Evolutionary conservation across 2,113 vertebrate species (phyloP).

Genomic region (Neolamprologus falcicula): DNA sequence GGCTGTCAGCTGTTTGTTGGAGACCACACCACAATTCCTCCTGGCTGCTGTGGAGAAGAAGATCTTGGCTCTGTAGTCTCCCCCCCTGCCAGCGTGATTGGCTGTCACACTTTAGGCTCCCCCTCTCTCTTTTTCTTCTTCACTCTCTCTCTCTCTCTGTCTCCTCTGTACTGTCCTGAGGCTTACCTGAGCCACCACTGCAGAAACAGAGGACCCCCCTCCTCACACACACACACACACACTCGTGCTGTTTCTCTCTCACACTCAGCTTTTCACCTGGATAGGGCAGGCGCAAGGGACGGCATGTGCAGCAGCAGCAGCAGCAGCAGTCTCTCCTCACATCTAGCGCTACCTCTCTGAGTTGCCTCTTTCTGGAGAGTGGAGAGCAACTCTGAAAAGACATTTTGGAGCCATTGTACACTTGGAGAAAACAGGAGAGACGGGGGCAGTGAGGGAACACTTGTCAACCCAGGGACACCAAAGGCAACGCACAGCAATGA

Average conservation of each 20-base stretch:
- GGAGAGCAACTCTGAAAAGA: constrained; percentile 49
- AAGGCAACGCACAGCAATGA: constrained; percentile 63
- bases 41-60: constrained; percentile 56
- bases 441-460: constrained; percentile 20
- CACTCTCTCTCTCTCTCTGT: neutral
- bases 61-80: constrained; percentile 32
- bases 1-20: constrained; percentile 59
- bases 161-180: constrained; percentile 55
- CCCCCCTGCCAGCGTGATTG: constrained; percentile 34
- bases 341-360: constrained; percentile 61
- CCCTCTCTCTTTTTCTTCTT: constrained; percentile 19
- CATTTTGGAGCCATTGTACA: constrained; percentile 56
- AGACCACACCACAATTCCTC: constrained; percentile 53
- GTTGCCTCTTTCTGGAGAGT: constrained; percentile 55
- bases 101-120: constrained; percentile 58
- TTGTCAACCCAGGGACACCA: constrained; percentile 44
- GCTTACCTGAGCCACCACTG: constrained; percentile 74
- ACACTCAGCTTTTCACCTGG: constrained; percentile 65
- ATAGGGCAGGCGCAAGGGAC: constrained; percentile 56
- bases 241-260: neutral
- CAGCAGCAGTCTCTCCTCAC: constrained; percentile 50
- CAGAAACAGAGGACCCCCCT: constrained; percentile 47
- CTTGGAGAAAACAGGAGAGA: constrained; percentile 39
- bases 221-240: constrained; percentile 1
- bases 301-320: constrained; percentile 59